Conservation (phyloP, 2,888 invertebrate genomes). For the Autographa pulchrina region DNA sequence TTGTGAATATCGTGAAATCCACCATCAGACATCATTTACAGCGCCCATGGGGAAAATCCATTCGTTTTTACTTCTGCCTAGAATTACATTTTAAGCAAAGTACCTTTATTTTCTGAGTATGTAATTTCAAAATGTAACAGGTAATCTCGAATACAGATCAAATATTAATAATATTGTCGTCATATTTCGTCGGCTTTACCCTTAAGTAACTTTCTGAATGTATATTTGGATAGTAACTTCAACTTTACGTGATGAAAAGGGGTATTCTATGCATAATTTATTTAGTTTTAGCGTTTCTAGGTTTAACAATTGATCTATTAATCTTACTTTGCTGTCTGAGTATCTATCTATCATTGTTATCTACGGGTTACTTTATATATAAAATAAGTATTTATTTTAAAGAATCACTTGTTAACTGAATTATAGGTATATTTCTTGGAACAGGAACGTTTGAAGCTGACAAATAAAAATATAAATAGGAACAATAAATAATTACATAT, state of each 20-base stretch:
- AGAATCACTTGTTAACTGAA: too few relatives aligned
- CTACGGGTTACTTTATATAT: slow-evolving; percentile 4
- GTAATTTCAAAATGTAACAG: slow-evolving; percentile 21
- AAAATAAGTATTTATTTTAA: too few relatives aligned
- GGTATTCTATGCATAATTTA: slow-evolving; percentile 48
- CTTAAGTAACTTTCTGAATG: slow-evolving; percentile 14
- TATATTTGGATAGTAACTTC: slow-evolving; percentile 28
- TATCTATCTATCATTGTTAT: slow-evolving; percentile 43
- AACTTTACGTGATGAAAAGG: slow-evolving; percentile 41
- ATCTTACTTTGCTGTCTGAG: slow-evolving; percentile 63
- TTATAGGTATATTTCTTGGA: too few relatives aligned
- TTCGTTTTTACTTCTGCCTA: neutral
- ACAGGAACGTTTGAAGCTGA: too few relatives aligned
- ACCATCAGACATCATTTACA: neutral
- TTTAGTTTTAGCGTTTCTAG: slow-evolving; percentile 55
- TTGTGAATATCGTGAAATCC: neutral
- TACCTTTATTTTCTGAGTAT: neutral
- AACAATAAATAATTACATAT: too few relatives aligned
- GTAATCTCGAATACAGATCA: slow-evolving; percentile 10
- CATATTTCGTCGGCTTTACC: slow-evolving; percentile 16
- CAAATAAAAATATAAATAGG: too few relatives aligned
- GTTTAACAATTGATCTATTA: slow-evolving; percentile 58
- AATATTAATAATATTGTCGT: slow-evolving; percentile 33
- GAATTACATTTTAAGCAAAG: neutral
- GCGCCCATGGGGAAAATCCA: neutral